Evolutionary conservation across 2,888 invertebrate species (phyloP).

Genomic region (Microplitis deprimator): DNA sequence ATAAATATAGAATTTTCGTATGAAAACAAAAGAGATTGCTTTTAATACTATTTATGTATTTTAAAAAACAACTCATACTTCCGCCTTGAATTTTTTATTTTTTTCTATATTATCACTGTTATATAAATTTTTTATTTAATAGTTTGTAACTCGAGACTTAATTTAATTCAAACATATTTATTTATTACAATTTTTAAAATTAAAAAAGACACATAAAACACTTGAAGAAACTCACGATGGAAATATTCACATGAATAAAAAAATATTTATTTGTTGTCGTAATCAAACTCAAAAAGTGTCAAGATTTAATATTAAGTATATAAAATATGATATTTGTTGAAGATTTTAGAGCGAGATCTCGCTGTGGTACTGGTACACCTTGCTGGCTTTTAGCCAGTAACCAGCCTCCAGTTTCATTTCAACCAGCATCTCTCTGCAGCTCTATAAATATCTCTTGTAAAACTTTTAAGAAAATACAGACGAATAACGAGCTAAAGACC

Average conservation of each 20-base stretch:
- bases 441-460: background rate
- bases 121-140: too few species aligned
- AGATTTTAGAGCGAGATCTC: conserved; percentile 20
- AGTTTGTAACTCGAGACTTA: too few species aligned
- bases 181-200: too few species aligned
- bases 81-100: background rate
- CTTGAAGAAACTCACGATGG: background rate
- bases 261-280: background rate
- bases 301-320: conserved; percentile 12
- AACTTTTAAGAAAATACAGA: background rate
- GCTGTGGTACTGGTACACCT: conserved; percentile 17
- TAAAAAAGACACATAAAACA: background rate
- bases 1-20: conserved; percentile 33
- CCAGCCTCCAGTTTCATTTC: conserved; percentile 35
- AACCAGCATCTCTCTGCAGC: background rate
- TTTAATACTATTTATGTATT: background rate
- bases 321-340: conserved; percentile 16
- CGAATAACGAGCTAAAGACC: background rate
- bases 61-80: background rate
- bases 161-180: too few species aligned
- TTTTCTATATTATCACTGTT: background rate
- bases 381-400: conserved; percentile 36
- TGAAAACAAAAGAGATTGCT: conserved; percentile 26
- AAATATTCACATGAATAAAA: conserved; percentile 6
- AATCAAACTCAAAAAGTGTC: background rate